Percentiles rank a stretch among this genome's conserved stretches.
Evolutionary conservation across 2,888 invertebrate genomes (phyloP).

Genomic region (Leucozona laternaria): DNA sequence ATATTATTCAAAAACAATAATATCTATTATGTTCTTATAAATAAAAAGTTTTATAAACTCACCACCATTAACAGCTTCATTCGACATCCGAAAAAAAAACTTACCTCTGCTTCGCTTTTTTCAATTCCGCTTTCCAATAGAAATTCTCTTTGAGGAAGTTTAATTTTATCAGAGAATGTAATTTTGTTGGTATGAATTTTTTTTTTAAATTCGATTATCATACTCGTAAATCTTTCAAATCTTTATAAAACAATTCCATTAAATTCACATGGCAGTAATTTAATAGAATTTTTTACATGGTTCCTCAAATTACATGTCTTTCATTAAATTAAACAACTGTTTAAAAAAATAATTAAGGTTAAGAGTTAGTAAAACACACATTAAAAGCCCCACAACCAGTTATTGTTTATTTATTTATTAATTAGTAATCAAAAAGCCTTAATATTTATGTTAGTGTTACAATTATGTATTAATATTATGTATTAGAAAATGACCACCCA

Average conservation of each 20-base stretch:
- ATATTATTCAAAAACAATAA: background rate
- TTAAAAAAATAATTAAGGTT: background rate
- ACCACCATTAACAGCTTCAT: background rate
- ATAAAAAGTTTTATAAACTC: background rate
- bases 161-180: conserved; percentile 57
- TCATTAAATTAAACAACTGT: conserved; percentile 49
- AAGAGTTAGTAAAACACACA: conserved; percentile 62
- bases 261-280: conserved; percentile 70
- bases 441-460: background rate
- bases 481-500: background rate
- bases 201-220: background rate
- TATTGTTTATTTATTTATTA: conserved; percentile 32
- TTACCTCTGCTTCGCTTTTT: conserved; percentile 33
- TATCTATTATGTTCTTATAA: background rate
- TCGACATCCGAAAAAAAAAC: conserved; percentile 12
- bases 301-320: conserved; percentile 45
- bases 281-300: conserved; percentile 38
- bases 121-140: background rate
- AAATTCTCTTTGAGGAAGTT: background rate
- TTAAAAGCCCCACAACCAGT: conserved; percentile 6
- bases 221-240: background rate
- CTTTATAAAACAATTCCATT: conserved; percentile 25
- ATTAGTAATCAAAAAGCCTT: background rate
- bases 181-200: conserved; percentile 7
- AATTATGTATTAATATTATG: background rate